These are phyloP conservation scores for Athrips mouffetella DNA, from an alignment of 2,888 invertebrate genomes.

Conservation along the genomic window DNA sequence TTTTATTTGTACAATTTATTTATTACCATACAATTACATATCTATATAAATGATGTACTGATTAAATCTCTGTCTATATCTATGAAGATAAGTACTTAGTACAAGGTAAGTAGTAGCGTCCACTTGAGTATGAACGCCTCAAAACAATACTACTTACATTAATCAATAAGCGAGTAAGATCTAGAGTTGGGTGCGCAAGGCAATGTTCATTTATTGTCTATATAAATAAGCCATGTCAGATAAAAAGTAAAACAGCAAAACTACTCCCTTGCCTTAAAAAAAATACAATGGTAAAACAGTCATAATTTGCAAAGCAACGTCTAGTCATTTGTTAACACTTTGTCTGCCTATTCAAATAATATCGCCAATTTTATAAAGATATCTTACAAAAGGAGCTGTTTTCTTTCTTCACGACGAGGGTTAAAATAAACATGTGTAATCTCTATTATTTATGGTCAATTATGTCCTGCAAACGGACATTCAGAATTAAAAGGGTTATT, in stretches of 20 bases:
- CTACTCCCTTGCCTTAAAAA: background rate
- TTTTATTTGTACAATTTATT: too few relatives aligned
- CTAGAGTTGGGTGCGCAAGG: too few relatives aligned
- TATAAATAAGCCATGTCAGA: too few relatives aligned
- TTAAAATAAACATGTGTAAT: constrained; percentile 66
- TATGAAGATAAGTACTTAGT: too few relatives aligned
- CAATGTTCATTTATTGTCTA: too few relatives aligned
- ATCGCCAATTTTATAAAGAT: constrained; percentile 25
- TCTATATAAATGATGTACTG: too few relatives aligned
- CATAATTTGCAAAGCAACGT: constrained; percentile 12
- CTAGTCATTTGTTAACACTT: constrained; percentile 13
- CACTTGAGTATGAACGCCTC: too few relatives aligned
- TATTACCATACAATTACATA: too few relatives aligned
- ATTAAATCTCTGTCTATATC: too few relatives aligned
- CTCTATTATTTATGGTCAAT: constrained; percentile 74
- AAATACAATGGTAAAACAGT: background rate
- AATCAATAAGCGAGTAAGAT: too few relatives aligned
- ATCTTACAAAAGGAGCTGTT: constrained; percentile 26
- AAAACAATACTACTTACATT: too few relatives aligned
- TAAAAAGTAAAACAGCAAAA: background rate
- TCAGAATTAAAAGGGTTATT: constrained; percentile 53
- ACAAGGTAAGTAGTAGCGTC: too few relatives aligned
- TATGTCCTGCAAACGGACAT: constrained; percentile 61
- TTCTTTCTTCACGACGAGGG: constrained; percentile 37
- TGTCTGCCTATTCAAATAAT: constrained; percentile 25